These are phyloP conservation scores for Uria lomvia DNA, from an alignment of 2,113 vertebrate species.

Conservation along the genomic window DNA sequence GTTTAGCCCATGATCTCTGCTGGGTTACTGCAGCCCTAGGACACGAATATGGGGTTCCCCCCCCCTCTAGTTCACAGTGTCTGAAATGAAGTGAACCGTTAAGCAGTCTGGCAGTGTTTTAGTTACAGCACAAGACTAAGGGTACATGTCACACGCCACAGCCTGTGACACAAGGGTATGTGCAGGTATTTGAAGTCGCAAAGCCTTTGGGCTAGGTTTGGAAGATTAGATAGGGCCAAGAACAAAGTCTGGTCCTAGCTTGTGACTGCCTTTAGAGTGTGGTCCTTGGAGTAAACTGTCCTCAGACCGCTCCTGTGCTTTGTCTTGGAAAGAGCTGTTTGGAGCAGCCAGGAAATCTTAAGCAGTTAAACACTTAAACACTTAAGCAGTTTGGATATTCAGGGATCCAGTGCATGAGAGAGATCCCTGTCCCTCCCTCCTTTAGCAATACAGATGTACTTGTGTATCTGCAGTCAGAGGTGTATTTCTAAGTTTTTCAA, in stretches of 20 bases:
- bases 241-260: background rate
- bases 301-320: background rate
- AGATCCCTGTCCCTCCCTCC: background rate
- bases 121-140: background rate
- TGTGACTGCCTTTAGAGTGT: background rate
- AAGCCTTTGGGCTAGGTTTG: background rate
- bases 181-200: background rate
- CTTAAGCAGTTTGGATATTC: background rate
- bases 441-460: background rate
- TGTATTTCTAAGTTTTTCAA: background rate
- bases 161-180: background rate
- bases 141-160: background rate
- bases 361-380: too few relatives aligned
- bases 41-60: background rate
- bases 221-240: background rate
- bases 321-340: background rate
- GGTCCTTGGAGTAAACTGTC: background rate
- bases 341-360: background rate
- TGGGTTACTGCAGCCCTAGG: background rate
- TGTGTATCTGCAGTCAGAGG: background rate
- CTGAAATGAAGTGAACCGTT: background rate
- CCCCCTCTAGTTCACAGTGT: background rate
- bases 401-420: rapidly evolving
- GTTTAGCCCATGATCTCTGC: background rate
- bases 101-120: background rate